These are phyloP conservation scores for Leptobrachium leishanense DNA, from an alignment of 2,113 vertebrate genomes.

Conservation along the genomic window DNA sequence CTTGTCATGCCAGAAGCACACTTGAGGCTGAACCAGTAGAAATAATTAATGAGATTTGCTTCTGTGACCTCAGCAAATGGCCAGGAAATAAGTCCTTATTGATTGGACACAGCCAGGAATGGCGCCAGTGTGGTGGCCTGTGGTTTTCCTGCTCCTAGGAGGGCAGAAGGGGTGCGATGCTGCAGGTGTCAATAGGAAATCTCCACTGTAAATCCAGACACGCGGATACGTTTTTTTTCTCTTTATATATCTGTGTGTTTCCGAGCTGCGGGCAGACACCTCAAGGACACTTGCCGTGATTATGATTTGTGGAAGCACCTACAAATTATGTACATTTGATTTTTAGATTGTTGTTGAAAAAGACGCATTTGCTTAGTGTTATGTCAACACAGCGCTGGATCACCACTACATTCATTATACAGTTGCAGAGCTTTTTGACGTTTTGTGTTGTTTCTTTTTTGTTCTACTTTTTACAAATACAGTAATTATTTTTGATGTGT, in stretches of 20 bases:
- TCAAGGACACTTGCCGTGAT: constrained; percentile 39
- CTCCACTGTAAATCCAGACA: constrained; percentile 24
- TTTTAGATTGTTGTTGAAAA: neutral
- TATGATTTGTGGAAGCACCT: constrained; percentile 6
- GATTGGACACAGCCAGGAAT: constrained; percentile 83
- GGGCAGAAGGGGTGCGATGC: constrained; percentile 59
- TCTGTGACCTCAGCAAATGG: constrained; percentile 96
- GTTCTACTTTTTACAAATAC: neutral
- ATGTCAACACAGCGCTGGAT: neutral
- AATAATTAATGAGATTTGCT: constrained; percentile 97
- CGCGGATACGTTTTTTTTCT: neutral
- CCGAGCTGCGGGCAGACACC: constrained; percentile 5
- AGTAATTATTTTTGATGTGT: neutral
- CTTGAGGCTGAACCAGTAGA: constrained; percentile 87
- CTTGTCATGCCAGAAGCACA: constrained; percentile 80
- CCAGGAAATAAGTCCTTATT: constrained; percentile 97
- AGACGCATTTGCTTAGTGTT: neutral
- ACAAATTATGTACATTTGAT: neutral
- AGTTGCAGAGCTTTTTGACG: too few species aligned
- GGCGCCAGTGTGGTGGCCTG: constrained; percentile 94
- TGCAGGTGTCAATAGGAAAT: constrained; percentile 64
- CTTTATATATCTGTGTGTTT: neutral
- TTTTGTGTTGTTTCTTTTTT: neutral
- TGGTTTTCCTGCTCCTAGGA: constrained; percentile 85
- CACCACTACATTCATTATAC: neutral